Conservation (phyloP, 2,888 invertebrate species). For the Iselma pallidipennis region DNA sequence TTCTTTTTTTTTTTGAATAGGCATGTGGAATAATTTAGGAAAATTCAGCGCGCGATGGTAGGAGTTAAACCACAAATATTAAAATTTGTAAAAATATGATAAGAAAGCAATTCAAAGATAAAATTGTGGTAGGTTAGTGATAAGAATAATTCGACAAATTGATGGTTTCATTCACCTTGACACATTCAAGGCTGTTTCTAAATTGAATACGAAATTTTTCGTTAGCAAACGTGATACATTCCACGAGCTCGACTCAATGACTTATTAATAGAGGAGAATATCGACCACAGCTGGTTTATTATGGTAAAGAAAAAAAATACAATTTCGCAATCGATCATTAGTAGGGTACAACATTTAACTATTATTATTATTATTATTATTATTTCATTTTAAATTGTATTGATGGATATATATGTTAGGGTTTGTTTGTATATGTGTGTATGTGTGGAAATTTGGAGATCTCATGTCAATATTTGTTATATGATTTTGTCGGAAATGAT, state of each 20-base stretch:
- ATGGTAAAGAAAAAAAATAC: too few species aligned
- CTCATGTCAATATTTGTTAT: conserved; percentile 8
- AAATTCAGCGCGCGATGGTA: too few species aligned
- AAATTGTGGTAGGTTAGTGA: conserved; percentile 17
- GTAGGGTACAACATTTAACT: too few species aligned
- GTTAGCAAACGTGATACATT: neutral
- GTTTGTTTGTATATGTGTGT: neutral
- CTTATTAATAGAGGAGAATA: neutral
- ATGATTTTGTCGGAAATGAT: conserved; percentile 20
- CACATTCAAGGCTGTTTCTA: conserved; percentile 16
- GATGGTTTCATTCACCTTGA: conserved; percentile 25
- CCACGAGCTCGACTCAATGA: neutral
- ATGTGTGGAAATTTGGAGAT: conserved; percentile 1
- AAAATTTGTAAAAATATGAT: neutral
- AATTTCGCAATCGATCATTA: neutral
- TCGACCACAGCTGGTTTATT: neutral
- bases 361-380: too few species aligned
- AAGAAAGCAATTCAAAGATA: neutral
- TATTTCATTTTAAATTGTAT: too few species aligned
- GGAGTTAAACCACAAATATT: too few species aligned
- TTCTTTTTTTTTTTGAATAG: too few species aligned
- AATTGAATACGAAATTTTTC: conserved; percentile 12
- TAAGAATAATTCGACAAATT: conserved; percentile 7
- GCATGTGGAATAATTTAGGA: too few species aligned
- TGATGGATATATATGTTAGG: neutral